Conservation (phyloP, 2,888 invertebrate species). For the Lutraria lutraria region DNA sequence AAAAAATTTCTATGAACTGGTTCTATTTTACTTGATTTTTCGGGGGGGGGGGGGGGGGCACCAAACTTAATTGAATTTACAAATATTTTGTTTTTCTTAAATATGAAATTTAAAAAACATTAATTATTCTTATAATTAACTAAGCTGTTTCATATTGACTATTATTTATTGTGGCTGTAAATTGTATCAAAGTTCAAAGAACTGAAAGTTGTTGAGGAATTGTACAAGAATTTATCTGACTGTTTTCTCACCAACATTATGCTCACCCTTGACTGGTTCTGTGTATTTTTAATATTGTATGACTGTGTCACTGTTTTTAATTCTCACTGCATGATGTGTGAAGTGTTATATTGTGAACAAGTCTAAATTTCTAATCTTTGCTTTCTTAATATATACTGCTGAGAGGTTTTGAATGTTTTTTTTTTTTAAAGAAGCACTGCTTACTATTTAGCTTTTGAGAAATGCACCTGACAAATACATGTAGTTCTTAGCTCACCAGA, state of each 20-base stretch:
- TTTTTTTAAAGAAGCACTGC: neutral
- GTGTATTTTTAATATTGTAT: neutral
- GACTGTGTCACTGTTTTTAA: slow-evolving; percentile 42
- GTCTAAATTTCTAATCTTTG: slow-evolving; percentile 14
- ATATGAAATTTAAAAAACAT: too few species aligned
- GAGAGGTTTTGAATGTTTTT: slow-evolving; percentile 1
- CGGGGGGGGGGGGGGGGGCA: too few species aligned
- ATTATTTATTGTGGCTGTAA: too few species aligned
- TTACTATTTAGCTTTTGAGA: slow-evolving; percentile 3
- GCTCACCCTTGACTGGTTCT: slow-evolving; percentile 20
- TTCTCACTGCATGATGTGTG: slow-evolving; percentile 46
- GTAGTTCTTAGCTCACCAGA: neutral
- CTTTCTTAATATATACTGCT: neutral
- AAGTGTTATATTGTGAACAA: slow-evolving; percentile 33
- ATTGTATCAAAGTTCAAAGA: neutral
- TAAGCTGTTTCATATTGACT: too few species aligned
- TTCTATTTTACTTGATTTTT: too few species aligned
- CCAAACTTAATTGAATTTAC: too few species aligned
- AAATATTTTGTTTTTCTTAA: too few species aligned
- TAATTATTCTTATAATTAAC: too few species aligned
- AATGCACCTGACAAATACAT: neutral
- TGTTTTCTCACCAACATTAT: slow-evolving; percentile 47
- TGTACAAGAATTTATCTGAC: slow-evolving; percentile 33
- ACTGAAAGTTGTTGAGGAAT: neutral
- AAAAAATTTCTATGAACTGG: too few species aligned